Conservation (phyloP, 2,113 vertebrate species). For the Bambusicola thoracicus region DNA sequence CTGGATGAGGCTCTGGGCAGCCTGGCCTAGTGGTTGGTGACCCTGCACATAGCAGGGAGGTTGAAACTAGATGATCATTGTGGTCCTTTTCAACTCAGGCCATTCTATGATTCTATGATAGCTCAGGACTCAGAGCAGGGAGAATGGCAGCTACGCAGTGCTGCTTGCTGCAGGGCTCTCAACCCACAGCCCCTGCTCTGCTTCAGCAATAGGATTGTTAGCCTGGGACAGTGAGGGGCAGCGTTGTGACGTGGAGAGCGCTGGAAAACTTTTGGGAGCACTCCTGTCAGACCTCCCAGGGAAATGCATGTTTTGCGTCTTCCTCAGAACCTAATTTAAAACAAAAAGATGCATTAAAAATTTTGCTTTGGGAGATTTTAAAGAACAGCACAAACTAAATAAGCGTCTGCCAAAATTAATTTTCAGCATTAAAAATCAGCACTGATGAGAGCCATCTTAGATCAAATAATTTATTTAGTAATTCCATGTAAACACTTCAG, state of each 20-base stretch:
- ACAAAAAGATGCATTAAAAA: background rate
- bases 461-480: slow-evolving; percentile 75
- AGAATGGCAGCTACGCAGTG: background rate
- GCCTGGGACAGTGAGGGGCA: background rate
- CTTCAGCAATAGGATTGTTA: background rate
- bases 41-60: too few relatives aligned
- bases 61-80: too few relatives aligned
- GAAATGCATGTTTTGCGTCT: slow-evolving; percentile 3
- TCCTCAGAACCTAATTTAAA: slow-evolving; percentile 30
- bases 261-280: background rate
- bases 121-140: background rate
- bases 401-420: slow-evolving; percentile 32
- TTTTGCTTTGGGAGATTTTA: slow-evolving; percentile 32
- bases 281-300: slow-evolving; percentile 13
- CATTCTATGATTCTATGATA: too few relatives aligned
- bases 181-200: background rate
- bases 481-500: slow-evolving; percentile 72
- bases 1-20: too few relatives aligned
- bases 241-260: background rate
- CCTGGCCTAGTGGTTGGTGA: too few relatives aligned
- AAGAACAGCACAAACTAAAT: slow-evolving; percentile 55
- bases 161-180: background rate
- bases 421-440: slow-evolving; percentile 70
- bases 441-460: slow-evolving; percentile 70
- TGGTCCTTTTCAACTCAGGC: too few relatives aligned